phyloP scores from a whole-genome alignment of 2,797 vertebrate genomes.

The Clarias laeviceps region DNA sequence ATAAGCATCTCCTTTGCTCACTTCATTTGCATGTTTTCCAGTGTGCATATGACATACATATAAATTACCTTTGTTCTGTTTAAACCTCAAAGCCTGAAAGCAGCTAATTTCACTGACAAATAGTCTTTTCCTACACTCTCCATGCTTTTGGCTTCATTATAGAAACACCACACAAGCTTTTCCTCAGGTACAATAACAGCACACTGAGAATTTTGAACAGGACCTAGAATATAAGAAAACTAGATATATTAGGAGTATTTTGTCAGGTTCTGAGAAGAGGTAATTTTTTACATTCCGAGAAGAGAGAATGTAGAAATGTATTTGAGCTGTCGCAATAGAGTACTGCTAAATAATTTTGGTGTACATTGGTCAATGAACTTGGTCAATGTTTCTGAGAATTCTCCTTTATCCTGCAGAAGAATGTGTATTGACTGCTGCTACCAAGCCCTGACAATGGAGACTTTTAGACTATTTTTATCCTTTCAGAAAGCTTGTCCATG shows the following conservation, averaged over 20 bases:
- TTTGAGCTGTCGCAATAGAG: not conserved
- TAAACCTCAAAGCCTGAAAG: not conserved
- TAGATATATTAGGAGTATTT: not conserved
- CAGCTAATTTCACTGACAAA: slow-evolving; percentile 25
- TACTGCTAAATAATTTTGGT: not conserved
- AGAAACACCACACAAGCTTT: not conserved
- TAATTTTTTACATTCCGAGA: not conserved
- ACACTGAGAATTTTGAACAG: not conserved
- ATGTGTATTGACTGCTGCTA: no score
- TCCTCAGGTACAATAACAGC: not conserved
- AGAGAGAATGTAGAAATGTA: not conserved
- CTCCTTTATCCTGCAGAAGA: no score
- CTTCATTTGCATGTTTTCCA: not conserved
- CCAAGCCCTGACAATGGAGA: not conserved
- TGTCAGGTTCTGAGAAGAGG: not conserved
- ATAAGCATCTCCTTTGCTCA: not conserved
- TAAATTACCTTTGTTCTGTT: not conserved
- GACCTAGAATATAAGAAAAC: slow-evolving; percentile 10
- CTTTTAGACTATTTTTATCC: not conserved
- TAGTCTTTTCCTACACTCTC: not conserved
- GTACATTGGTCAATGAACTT: not conserved
- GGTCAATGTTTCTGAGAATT: not conserved
- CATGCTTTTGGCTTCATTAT: not conserved
- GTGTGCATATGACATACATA: not conserved
- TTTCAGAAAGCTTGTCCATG: slow-evolving; percentile 5